A percentile compares a stretch with the other conserved stretches of the same genome.
Conservation (phyloP, 2,888 invertebrate species). For the Ectemnius cavifrons region DNA sequence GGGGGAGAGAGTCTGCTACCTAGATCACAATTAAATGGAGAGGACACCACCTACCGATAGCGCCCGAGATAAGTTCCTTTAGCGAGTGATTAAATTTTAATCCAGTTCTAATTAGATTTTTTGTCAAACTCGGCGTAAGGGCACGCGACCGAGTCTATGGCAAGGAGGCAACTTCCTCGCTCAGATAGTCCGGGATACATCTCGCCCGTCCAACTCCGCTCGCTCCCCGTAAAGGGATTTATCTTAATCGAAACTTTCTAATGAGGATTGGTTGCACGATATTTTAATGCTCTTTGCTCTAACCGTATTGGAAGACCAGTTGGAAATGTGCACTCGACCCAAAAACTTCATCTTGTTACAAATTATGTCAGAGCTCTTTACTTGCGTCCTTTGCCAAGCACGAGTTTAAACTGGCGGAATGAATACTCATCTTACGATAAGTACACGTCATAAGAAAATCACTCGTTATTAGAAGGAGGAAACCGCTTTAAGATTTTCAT, state of each 20-base stretch:
- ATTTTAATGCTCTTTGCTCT: constrained; percentile 70
- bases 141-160: constrained; percentile 43
- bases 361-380: too few relatives aligned
- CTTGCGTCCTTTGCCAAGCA: too few relatives aligned
- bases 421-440: too few relatives aligned
- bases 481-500: too few relatives aligned
- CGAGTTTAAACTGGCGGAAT: too few relatives aligned
- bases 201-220: constrained; percentile 32
- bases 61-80: constrained; percentile 70
- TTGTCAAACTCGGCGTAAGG: constrained; percentile 58
- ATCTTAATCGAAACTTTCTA: constrained; percentile 75
- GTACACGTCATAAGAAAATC: too few relatives aligned
- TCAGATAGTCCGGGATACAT: constrained; percentile 20
- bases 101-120: constrained; percentile 76
- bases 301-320: constrained; percentile 29
- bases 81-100: constrained; percentile 75
- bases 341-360: too few relatives aligned
- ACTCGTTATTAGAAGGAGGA: too few relatives aligned
- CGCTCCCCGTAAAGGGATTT: constrained; percentile 68
- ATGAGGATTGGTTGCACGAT: constrained; percentile 71
- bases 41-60: constrained; percentile 70
- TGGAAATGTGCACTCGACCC: constrained; percentile 13
- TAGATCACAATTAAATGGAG: constrained; percentile 71
- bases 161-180: constrained; percentile 33
- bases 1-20: constrained; percentile 20